Conservation (phyloP, 23 tunicate genomes). For the Ciona savignyi region DNA sequence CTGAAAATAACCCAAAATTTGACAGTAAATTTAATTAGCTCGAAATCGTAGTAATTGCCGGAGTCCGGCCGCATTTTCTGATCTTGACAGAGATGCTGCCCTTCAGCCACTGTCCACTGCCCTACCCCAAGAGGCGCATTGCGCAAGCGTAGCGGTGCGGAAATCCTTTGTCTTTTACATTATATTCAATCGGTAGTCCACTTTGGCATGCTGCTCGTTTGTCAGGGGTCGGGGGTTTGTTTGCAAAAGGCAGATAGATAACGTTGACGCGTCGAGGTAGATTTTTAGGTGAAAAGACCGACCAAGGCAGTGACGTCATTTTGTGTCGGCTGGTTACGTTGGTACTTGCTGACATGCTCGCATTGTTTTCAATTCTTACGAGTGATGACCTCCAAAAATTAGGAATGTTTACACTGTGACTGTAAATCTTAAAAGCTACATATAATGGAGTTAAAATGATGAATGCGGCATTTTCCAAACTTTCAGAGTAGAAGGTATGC, state of each 20-base stretch:
- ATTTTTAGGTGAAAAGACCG: too few species aligned
- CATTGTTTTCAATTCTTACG: too few species aligned
- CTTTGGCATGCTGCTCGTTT: neutral
- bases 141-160: neutral
- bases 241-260: neutral
- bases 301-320: too few species aligned
- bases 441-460: too few species aligned
- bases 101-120: neutral
- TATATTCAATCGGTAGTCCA: neutral
- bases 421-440: too few species aligned
- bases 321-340: too few species aligned
- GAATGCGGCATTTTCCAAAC: too few species aligned
- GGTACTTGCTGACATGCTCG: too few species aligned
- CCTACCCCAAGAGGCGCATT: neutral
- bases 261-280: too few species aligned
- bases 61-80: neutral
- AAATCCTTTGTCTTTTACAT: neutral
- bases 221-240: neutral
- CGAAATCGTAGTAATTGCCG: too few species aligned
- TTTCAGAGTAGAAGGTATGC: neutral
- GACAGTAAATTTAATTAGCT: constrained; percentile 1
- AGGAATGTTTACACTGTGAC: too few species aligned
- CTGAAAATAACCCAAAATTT: neutral
- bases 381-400: too few species aligned
- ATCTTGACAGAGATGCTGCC: neutral